Evolutionary conservation across 2,888 invertebrate genomes (phyloP).

Genomic region (Noctua janthina): DNA sequence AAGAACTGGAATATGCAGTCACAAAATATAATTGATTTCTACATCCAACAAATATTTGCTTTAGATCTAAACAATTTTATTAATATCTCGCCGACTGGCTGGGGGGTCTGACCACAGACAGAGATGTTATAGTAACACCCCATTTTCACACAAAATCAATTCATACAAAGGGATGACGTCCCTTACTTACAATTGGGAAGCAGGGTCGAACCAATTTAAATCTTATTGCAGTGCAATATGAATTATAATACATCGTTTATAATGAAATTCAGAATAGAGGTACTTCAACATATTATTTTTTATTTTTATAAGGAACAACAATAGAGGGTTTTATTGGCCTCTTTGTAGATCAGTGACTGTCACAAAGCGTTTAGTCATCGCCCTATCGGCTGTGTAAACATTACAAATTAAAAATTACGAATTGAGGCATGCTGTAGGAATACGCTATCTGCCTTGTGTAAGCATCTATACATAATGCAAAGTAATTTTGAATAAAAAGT

Average conservation of each 20-base stretch:
- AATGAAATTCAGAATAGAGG: slow-evolving; percentile 61
- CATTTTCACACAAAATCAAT: slow-evolving; percentile 75
- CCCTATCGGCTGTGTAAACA: slow-evolving; percentile 86
- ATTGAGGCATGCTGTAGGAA: slow-evolving; percentile 48
- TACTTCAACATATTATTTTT: slow-evolving; percentile 78
- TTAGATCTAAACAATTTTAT: slow-evolving; percentile 26
- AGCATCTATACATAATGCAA: not conserved
- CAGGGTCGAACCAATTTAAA: slow-evolving; percentile 52
- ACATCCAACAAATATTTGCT: slow-evolving; percentile 4
- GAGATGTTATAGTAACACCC: slow-evolving; percentile 74
- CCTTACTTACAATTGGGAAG: slow-evolving; percentile 44
- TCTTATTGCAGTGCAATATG: slow-evolving; percentile 61
- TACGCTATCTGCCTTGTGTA: slow-evolving; percentile 7
- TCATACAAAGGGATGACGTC: slow-evolving; percentile 71
- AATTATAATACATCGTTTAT: slow-evolving; percentile 40
- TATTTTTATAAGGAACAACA: slow-evolving; percentile 82
- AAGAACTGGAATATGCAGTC: not conserved
- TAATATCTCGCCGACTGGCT: slow-evolving; percentile 62
- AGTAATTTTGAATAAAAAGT: not conserved
- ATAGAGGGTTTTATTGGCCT: slow-evolving; percentile 86
- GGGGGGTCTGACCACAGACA: slow-evolving; percentile 78
- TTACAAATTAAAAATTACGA: slow-evolving; percentile 69
- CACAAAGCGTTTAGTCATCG: slow-evolving; percentile 84
- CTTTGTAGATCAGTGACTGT: slow-evolving; percentile 86
- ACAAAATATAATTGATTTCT: not conserved